Evolutionary conservation across 2,113 vertebrate genomes (phyloP).

Genomic region (Pterocles burchelli): DNA sequence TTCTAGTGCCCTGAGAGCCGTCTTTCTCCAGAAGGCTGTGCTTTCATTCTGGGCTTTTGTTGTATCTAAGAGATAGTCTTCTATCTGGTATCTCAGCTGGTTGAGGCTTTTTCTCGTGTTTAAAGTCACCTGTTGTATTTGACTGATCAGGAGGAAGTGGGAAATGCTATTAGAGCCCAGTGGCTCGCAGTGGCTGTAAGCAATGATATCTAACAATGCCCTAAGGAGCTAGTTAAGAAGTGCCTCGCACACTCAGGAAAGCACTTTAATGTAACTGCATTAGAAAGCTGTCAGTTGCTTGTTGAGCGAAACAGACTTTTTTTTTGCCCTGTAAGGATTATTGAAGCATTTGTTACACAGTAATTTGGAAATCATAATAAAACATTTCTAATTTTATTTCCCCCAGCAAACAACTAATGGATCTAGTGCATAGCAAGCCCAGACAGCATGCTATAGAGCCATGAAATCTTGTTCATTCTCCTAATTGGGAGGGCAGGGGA

Average conservation of each 20-base stretch:
- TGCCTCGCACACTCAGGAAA: slow-evolving; percentile 83
- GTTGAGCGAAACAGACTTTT: slow-evolving; percentile 79
- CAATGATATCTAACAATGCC: slow-evolving; percentile 95
- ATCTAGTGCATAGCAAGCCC: slow-evolving; percentile 48
- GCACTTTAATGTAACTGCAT: slow-evolving; percentile 90
- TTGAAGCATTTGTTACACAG: slow-evolving; percentile 82
- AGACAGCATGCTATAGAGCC: not conserved
- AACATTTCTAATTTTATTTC: slow-evolving; percentile 77
- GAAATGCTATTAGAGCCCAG: slow-evolving; percentile 80
- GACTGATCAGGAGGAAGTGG: slow-evolving; percentile 84
- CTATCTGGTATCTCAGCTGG: not conserved
- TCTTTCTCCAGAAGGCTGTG: not conserved
- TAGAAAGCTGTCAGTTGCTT: slow-evolving; percentile 86
- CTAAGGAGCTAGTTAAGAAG: slow-evolving; percentile 92
- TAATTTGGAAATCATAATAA: slow-evolving; percentile 75
- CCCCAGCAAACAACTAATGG: slow-evolving; percentile 53
- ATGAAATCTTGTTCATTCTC: slow-evolving; percentile 1
- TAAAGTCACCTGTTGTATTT: slow-evolving; percentile 77
- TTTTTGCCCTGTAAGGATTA: slow-evolving; percentile 69
- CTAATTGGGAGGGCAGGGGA: slow-evolving; percentile 46
- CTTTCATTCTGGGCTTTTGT: not conserved
- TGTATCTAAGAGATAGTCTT: not conserved
- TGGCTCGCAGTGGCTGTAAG: slow-evolving; percentile 83
- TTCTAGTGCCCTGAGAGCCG: not conserved
- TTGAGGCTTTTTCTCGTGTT: slow-evolving; percentile 27